Conservation (phyloP, 2,888 invertebrate species). For the Sarcophaga variegata region DNA sequence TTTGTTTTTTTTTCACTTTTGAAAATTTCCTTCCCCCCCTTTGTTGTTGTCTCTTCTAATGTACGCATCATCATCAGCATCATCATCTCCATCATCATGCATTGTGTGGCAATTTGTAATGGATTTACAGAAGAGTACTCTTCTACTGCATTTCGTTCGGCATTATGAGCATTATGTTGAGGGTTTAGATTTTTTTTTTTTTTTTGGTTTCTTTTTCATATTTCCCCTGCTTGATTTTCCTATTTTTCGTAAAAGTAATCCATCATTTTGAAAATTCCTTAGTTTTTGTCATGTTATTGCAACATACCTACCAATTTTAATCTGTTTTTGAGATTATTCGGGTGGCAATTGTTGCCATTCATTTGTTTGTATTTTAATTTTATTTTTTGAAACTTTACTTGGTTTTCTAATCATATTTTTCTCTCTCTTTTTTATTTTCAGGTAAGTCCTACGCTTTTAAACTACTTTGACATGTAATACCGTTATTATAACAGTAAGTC, state of each 20-base stretch:
- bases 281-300: neutral
- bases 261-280: neutral
- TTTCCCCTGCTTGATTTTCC: neutral
- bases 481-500: neutral
- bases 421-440: neutral
- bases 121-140: too few relatives aligned
- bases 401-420: neutral
- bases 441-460: neutral
- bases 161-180: too few relatives aligned
- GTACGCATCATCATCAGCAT: too few relatives aligned
- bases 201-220: too few relatives aligned
- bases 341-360: too few relatives aligned
- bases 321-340: neutral
- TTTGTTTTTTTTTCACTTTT: neutral
- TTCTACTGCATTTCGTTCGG: too few relatives aligned
- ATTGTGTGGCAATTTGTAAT: too few relatives aligned
- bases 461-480: neutral
- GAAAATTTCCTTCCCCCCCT: neutral
- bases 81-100: too few relatives aligned
- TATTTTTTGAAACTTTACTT: too few relatives aligned
- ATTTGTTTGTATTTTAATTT: too few relatives aligned
- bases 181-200: too few relatives aligned
- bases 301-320: neutral
- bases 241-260: neutral
- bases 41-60: neutral